A percentile compares a stretch with the other conserved stretches of the same genome.
These are phyloP conservation scores for Danio choprae DNA, from an alignment of 2,797 vertebrate genomes.

Conservation along the genomic window DNA sequence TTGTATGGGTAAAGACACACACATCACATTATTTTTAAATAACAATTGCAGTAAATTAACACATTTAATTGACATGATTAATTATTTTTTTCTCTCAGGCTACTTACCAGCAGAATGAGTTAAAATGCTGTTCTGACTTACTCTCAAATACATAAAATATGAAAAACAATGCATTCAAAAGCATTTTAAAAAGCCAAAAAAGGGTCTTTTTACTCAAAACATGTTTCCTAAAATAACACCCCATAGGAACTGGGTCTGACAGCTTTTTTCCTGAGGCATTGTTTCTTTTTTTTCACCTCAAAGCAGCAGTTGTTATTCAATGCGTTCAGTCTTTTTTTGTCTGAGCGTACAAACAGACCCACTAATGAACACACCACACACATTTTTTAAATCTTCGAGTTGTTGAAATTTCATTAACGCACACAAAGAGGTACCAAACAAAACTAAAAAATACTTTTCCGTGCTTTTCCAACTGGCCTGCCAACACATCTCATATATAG, in stretches of 20 bases:
- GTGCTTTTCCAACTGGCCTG: conserved; percentile 52
- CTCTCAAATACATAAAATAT: neutral
- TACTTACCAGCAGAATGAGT: neutral
- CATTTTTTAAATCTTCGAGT: conserved; percentile 9
- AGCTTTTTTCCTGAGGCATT: conserved; percentile 29
- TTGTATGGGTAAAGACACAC: neutral
- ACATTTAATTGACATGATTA: neutral
- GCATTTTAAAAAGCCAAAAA: conserved; percentile 3
- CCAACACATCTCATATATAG: conserved; percentile 73
- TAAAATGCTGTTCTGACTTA: neutral
- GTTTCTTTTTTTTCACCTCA: neutral
- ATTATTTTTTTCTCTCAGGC: neutral
- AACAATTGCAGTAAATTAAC: neutral
- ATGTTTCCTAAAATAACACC: conserved; percentile 34
- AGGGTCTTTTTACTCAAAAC: neutral
- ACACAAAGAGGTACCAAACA: neutral
- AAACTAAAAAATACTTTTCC: conserved; percentile 25
- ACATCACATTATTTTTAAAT: neutral
- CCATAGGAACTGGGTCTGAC: conserved; percentile 15
- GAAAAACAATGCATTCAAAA: neutral
- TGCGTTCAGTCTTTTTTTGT: neutral
- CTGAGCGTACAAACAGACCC: conserved; percentile 1
- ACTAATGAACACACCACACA: conserved; percentile 3
- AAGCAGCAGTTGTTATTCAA: conserved; percentile 20
- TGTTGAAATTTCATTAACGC: neutral